These are phyloP conservation scores for Osmerus mordax DNA, from an alignment of 2,113 vertebrate genomes.

Conservation along the genomic window DNA sequence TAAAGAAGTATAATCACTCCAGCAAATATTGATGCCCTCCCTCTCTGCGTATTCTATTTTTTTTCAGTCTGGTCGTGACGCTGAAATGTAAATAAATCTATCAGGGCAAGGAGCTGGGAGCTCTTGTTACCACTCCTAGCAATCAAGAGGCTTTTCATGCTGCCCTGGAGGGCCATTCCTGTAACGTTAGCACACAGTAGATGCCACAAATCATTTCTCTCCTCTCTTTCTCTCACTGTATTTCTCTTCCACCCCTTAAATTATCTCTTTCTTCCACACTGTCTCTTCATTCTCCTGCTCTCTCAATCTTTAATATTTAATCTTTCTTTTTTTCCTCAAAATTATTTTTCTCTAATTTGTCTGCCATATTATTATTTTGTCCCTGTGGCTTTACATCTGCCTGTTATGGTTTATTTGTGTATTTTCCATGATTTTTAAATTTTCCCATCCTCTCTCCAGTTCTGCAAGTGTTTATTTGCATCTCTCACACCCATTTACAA, in stretches of 20 bases:
- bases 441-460: too few relatives aligned
- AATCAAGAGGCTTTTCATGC: constrained; percentile 74
- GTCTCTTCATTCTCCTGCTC: constrained; percentile 15
- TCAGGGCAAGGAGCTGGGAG: constrained; percentile 60
- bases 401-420: too few relatives aligned
- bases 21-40: constrained; percentile 64
- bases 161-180: constrained; percentile 75
- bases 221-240: background rate
- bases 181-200: constrained; percentile 71
- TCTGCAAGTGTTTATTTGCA: too few relatives aligned
- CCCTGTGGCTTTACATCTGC: too few relatives aligned
- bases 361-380: constrained; percentile 4
- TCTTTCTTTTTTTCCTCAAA: constrained; percentile 3
- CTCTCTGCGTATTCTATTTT: constrained; percentile 40
- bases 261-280: constrained; percentile 2
- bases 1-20: constrained; percentile 44
- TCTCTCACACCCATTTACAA: too few relatives aligned
- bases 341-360: constrained; percentile 9
- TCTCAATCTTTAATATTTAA: background rate
- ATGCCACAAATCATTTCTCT: constrained; percentile 71
- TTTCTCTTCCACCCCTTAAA: background rate
- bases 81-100: constrained; percentile 81
- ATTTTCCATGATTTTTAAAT: too few relatives aligned
- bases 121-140: constrained; percentile 75
- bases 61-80: constrained; percentile 54